phyloP scores from a whole-genome alignment of 2,888 invertebrate species.

The Ormyrus nitidulus region DNA sequence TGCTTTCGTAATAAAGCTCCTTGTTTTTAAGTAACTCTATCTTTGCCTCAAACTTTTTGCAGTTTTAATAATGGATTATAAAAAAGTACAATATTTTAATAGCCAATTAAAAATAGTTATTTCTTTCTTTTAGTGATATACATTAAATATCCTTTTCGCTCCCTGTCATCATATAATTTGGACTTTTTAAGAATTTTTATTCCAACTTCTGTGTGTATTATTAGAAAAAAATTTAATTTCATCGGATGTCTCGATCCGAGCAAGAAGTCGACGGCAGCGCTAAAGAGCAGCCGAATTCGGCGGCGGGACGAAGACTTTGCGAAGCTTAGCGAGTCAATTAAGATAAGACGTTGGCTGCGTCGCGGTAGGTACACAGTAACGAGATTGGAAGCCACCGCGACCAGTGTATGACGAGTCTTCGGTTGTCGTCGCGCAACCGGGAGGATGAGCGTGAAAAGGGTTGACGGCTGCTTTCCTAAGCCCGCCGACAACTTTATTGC shows the following conservation, averaged over 20 bases:
- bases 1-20: conserved; percentile 43
- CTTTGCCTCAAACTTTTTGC: neutral
- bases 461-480: conserved; percentile 27
- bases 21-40: conserved; percentile 29
- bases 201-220: too few species aligned
- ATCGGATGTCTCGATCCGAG: too few species aligned
- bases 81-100: too few species aligned
- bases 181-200: too few species aligned
- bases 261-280: too few species aligned
- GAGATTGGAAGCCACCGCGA: conserved; percentile 19
- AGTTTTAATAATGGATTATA: conserved; percentile 12
- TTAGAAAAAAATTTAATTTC: too few species aligned
- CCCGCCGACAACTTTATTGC: neutral
- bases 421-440: neutral
- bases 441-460: conserved; percentile 33
- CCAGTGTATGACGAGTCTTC: neutral
- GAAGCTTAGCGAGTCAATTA: neutral
- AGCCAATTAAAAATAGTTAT: too few species aligned
- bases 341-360: conserved; percentile 11
- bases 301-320: too few species aligned
- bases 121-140: too few species aligned
- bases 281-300: too few species aligned
- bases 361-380: conserved; percentile 14
- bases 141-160: too few species aligned
- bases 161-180: too few species aligned